Base-by-base conservation (phyloP, 2,888 invertebrate genomes). In the Amphiduros pacificus region DNA sequence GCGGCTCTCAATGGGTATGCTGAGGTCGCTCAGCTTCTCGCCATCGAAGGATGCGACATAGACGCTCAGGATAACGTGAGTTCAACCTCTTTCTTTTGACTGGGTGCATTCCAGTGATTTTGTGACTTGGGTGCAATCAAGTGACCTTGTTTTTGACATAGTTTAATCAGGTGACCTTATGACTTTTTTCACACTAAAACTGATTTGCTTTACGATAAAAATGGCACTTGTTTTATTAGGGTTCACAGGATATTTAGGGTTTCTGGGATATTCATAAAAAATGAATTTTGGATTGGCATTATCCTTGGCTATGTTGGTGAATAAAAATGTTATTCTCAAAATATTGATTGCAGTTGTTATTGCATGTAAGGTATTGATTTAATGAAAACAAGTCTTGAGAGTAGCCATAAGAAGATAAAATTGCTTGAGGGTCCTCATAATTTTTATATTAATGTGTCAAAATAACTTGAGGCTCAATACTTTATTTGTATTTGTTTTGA, bases 1-100 rank as follows among this genome's bases (percentile, higher is more conserved):
- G 86, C 87, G 41, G 85, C 86, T n/a, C 82, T 85, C 48, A 85
- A 83, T 66, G 87, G 87, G 26, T 85, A 85, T 69, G 74, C 82
- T n/a, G 84, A 85, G 31, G 81, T 83, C 26, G 85, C 85, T 57
- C 80, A 83, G 63, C 77, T 84, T 54, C 80, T 87, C 60, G 60
- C 64, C 11, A 70, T 86, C 31, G 79, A 83, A 56, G 86, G 86
- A 22, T 82, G 83, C 74, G 83, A 84, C 67, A 82, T 85, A 65
- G 84, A 87, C 73, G 78, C 80, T 32, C 79, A 83, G 49, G 87
- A 87, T 72, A 82, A 80, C 67, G 87, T 87, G 76, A 84, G 85
- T 84, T 24, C 4, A 3, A 51, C 14, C n/a, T n/a, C n/a, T n/a
- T n/a, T n/a, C n/a, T n/a, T n/a, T n/a, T n/a, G n/a, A n/a, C n/a